Evolutionary conservation across 2,888 invertebrate genomes (phyloP).

Genomic region (Drosophila kambysellisi): DNA sequence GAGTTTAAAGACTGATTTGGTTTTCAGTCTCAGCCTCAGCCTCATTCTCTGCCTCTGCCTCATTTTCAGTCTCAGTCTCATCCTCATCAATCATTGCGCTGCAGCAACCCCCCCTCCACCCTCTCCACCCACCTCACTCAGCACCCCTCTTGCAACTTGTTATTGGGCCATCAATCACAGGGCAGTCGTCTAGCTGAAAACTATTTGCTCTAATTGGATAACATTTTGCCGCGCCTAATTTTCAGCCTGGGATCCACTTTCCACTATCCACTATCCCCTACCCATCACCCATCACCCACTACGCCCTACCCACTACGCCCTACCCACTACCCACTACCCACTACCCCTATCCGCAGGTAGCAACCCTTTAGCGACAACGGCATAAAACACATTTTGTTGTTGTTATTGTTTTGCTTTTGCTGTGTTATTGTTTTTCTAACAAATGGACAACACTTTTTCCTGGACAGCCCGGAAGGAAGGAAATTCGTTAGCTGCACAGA

Average conservation of each 20-base stretch:
- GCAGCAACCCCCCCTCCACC: neutral
- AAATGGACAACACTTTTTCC: slow-evolving; percentile 60
- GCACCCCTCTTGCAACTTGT: slow-evolving; percentile 23
- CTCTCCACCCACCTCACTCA: no score
- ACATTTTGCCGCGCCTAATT: slow-evolving; percentile 64
- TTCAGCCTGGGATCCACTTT: neutral
- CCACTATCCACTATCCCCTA: neutral
- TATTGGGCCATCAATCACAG: slow-evolving; percentile 68
- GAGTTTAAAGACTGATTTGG: slow-evolving; percentile 14
- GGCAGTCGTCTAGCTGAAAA: slow-evolving; percentile 29
- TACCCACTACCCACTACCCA: no score
- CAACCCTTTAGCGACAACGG: slow-evolving; percentile 53
- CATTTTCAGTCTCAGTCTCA: neutral
- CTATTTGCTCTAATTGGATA: slow-evolving; percentile 72
- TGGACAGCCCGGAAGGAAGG: slow-evolving; percentile 59
- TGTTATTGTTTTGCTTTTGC: slow-evolving; percentile 17
- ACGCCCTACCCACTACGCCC: neutral
- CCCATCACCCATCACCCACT: neutral
- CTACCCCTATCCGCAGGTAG: slow-evolving; percentile 10
- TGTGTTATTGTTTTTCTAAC: slow-evolving; percentile 58
- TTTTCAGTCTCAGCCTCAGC: neutral
- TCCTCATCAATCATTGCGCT: slow-evolving; percentile 49
- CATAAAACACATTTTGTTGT: slow-evolving; percentile 39
- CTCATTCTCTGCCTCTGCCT: no score
- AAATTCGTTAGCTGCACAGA: slow-evolving; percentile 59